Conservation (phyloP, 2,888 invertebrate genomes). For the Elmis aenea region DNA sequence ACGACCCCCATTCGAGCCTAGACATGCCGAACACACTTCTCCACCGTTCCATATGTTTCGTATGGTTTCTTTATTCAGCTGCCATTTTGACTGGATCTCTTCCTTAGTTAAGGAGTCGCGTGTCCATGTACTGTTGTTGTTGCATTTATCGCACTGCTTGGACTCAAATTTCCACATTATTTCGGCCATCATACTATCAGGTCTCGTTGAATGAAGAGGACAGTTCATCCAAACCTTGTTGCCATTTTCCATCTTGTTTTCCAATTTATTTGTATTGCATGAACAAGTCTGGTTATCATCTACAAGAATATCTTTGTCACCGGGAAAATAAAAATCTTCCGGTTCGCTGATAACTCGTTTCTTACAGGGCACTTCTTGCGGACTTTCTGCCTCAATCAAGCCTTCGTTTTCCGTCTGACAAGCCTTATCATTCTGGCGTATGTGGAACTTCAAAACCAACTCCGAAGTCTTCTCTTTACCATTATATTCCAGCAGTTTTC, state of each 20-base stretch:
- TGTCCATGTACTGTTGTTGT: slow-evolving; percentile 30
- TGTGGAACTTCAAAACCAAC: slow-evolving; percentile 65
- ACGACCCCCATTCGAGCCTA: slow-evolving; percentile 26
- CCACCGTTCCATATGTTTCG: slow-evolving; percentile 42
- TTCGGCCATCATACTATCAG: slow-evolving; percentile 32
- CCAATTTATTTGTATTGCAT: slow-evolving; percentile 14
- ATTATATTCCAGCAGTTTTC: slow-evolving; percentile 54
- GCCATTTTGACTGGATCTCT: slow-evolving; percentile 13
- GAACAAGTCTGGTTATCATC: slow-evolving; percentile 16
- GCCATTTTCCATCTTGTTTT: too few relatives aligned
- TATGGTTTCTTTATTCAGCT: slow-evolving; percentile 28
- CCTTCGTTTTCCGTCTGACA: slow-evolving; percentile 52
- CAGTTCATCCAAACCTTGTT: slow-evolving; percentile 20
- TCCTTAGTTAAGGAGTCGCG: slow-evolving; percentile 23
- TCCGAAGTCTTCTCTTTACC: slow-evolving; percentile 41
- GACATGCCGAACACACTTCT: slow-evolving; percentile 44
- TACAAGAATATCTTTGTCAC: slow-evolving; percentile 26
- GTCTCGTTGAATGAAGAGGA: slow-evolving; percentile 14
- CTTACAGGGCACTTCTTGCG: slow-evolving; percentile 22
- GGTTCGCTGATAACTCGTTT: slow-evolving; percentile 25
- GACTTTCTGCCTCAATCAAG: slow-evolving; percentile 7
- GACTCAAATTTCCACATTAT: slow-evolving; percentile 35
- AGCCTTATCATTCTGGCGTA: slow-evolving; percentile 54
- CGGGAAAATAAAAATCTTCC: slow-evolving; percentile 36
- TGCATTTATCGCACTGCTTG: slow-evolving; percentile 47